A percentile compares a stretch with the other conserved stretches of the same genome.
These are phyloP conservation scores for Sebastes ruberrimus DNA, from an alignment of 2,797 vertebrate genomes.

Conservation along the genomic window DNA sequence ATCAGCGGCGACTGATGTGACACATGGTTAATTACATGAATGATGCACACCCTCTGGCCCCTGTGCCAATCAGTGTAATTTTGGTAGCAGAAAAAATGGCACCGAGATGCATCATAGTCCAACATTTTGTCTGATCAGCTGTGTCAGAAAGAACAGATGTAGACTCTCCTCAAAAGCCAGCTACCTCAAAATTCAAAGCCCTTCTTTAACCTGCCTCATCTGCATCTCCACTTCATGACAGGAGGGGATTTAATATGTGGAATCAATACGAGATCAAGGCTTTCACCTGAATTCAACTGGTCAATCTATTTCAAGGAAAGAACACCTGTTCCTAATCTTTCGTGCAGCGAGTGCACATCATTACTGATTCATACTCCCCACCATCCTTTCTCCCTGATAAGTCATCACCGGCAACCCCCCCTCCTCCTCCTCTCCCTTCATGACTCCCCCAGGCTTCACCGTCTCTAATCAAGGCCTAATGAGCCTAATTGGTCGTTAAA, in stretches of 20 bases:
- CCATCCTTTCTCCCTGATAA: slow-evolving; percentile 64
- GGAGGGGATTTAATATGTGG: neutral
- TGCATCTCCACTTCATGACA: neutral
- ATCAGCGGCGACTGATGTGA: neutral
- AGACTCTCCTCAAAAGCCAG: neutral
- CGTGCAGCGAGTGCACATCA: slow-evolving; percentile 44
- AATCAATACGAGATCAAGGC: slow-evolving; percentile 34
- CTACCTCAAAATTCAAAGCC: neutral
- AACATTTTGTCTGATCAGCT: neutral
- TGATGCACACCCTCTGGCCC: neutral
- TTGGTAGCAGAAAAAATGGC: neutral
- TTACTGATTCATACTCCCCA: slow-evolving; percentile 65
- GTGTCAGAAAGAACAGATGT: neutral
- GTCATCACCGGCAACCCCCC: slow-evolving; percentile 52
- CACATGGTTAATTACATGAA: slow-evolving; percentile 2
- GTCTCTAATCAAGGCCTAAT: slow-evolving; percentile 87
- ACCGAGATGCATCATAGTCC: neutral
- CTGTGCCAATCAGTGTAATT: neutral
- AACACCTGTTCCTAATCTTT: slow-evolving; percentile 70
- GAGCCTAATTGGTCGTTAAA: slow-evolving; percentile 88
- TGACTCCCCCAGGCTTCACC: slow-evolving; percentile 74
- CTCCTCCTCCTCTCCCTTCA: neutral
- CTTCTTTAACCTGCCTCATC: neutral
- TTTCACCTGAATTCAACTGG: slow-evolving; percentile 33
- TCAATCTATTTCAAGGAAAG: slow-evolving; percentile 17